A percentile compares a stretch with the other conserved stretches of the same genome.
Evolutionary conservation across 2,888 invertebrate species (phyloP).

Genomic region (Amphipoea lucens): DNA sequence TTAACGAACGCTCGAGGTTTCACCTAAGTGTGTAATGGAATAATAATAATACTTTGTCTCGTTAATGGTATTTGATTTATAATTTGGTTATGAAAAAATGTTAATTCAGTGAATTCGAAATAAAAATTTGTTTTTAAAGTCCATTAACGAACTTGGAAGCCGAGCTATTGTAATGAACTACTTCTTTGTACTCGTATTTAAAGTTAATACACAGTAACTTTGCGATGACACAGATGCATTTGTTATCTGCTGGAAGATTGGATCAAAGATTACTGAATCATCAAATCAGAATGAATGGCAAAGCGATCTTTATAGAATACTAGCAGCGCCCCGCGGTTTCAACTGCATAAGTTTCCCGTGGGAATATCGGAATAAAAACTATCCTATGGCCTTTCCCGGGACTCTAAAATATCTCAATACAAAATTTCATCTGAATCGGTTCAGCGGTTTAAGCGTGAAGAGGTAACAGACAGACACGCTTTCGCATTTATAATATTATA

Average conservation of each 20-base stretch:
- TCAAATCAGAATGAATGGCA: neutral
- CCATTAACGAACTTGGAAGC: conserved; percentile 29
- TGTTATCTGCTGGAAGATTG: neutral
- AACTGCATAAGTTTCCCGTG: no score
- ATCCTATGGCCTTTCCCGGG: no score
- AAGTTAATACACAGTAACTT: neutral
- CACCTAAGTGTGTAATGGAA: conserved; percentile 7
- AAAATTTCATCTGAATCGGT: no score
- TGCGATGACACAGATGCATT: neutral
- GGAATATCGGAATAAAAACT: no score
- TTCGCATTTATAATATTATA: no score
- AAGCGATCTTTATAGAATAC: neutral
- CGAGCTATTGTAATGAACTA: conserved; percentile 15
- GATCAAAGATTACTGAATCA: neutral
- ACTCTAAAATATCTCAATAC: no score
- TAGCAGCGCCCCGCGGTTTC: no score
- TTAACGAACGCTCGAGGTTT: conserved; percentile 12
- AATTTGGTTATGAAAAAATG: conserved; percentile 10
- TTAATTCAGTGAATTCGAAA: neutral
- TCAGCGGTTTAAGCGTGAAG: no score
- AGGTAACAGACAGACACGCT: no score
- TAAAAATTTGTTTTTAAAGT: conserved; percentile 40
- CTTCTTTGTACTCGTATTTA: neutral
- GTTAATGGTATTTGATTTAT: conserved; percentile 30
- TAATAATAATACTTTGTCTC: conserved; percentile 27